Evolutionary conservation across 2,888 invertebrate genomes (phyloP), one percentile per base, ranked within the genome.

Genomic region (Volucella bombylans): DNA sequence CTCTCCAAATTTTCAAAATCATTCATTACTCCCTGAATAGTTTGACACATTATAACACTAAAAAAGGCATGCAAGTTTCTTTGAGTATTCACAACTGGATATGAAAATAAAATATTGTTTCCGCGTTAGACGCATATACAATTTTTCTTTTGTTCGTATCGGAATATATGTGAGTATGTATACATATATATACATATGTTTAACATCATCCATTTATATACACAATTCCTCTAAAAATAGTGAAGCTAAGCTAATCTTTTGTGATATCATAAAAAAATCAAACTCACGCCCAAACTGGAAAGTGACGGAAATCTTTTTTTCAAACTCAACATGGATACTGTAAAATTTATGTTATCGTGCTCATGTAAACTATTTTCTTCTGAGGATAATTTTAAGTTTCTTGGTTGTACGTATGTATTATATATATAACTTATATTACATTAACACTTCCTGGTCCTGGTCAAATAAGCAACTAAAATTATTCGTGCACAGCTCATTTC

Each of bases 261-360:
- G 8, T 14, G 14, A 8, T 14, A 8, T 47, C 14, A 47, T 47
- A 23, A 23, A 50, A 43, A 59, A n/a, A 31, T 18, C 31, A 31
- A 62, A 92, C 93, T 93, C 91, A 93, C 92, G 89, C 93, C 93
- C 87, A 93, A 92, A 90, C 93, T 93, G 87, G 92, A 92, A 86
- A 93, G 89, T 78, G 93, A 93, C 74, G 93, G 93, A 88, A 93
- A 93, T 87, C 91, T 91, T 89, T 92, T 93, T 88, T 93, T 93
- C 87, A 93, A 90, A 81, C 89, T 90, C 87, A 90, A 86, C 91
- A 91, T 91, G 9, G 43, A 62, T 50, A 61, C 31, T 39, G 15
- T 43, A n/a, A 38, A 15, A 15, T 39, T 47, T 67, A 45, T 4
- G 31, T 52, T 65, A 12, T 10, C 18, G n/a, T 31, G 6, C 49